Conservation (phyloP, 1,140 invertebrate species). For the Charaxes varanes region DNA sequence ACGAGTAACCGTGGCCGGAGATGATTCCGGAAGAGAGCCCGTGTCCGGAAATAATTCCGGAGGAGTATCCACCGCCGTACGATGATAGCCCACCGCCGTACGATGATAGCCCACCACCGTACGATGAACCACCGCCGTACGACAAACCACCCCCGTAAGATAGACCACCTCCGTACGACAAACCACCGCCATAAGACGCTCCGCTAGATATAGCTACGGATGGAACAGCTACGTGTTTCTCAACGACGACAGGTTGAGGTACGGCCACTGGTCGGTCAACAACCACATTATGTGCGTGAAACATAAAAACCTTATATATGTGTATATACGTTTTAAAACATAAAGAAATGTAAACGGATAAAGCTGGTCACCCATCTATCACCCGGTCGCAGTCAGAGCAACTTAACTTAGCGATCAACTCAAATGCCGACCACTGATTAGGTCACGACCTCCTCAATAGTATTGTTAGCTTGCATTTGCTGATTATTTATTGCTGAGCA, state of each 20-base stretch:
- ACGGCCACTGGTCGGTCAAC: slow-evolving; percentile 56
- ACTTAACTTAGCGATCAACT: too few relatives aligned
- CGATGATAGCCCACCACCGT: slow-evolving; percentile 15
- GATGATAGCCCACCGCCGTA: slow-evolving; percentile 11
- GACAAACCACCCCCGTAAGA: slow-evolving; percentile 10
- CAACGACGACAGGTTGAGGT: slow-evolving; percentile 46
- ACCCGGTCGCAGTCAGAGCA: too few relatives aligned
- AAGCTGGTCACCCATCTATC: too few relatives aligned
- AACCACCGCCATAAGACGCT: background rate
- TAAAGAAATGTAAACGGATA: too few relatives aligned
- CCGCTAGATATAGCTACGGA: background rate
- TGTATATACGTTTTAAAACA: too few relatives aligned
- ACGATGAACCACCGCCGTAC: slow-evolving; percentile 2
- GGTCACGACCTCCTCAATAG: too few relatives aligned
- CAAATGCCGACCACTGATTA: too few relatives aligned
- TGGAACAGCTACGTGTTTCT: slow-evolving; percentile 32
- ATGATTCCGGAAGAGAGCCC: slow-evolving; percentile 4
- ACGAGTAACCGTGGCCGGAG: slow-evolving; percentile 10
- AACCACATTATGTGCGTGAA: too few relatives aligned
- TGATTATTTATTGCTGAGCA: too few relatives aligned
- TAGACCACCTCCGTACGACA: background rate
- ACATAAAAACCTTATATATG: too few relatives aligned
- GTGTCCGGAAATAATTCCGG: slow-evolving; percentile 15
- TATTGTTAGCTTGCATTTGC: too few relatives aligned
- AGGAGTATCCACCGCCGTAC: slow-evolving; percentile 12